These are phyloP conservation scores for Epinephelus coioides DNA, from an alignment of 2,797 vertebrate genomes.

Conservation along the genomic window DNA sequence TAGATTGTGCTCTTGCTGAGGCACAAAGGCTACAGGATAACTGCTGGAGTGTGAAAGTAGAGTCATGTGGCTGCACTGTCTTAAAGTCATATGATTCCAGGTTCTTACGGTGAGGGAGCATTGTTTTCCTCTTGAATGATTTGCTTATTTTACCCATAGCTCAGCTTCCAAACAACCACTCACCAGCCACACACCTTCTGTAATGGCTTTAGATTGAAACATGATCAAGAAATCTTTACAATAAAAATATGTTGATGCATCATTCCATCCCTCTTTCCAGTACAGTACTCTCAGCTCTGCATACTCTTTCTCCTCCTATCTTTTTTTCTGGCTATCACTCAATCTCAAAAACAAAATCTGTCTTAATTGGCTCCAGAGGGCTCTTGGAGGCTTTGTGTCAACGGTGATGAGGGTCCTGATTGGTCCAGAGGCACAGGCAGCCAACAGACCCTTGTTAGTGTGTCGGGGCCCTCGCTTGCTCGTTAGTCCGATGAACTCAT, in stretches of 20 bases:
- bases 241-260: background rate
- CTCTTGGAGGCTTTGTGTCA: slow-evolving; percentile 87
- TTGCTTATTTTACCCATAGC: background rate
- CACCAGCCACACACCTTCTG: background rate
- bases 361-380: slow-evolving; percentile 89
- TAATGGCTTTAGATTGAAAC: slow-evolving; percentile 8
- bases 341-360: slow-evolving; percentile 83
- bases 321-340: slow-evolving; percentile 71
- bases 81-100: slow-evolving; percentile 64
- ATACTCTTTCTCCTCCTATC: slow-evolving; percentile 3
- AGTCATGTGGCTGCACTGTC: slow-evolving; percentile 71
- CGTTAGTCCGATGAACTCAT: slow-evolving; percentile 95
- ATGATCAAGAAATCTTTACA: slow-evolving; percentile 2
- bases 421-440: slow-evolving; percentile 86
- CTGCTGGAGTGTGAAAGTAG: slow-evolving; percentile 66
- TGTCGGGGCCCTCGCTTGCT: slow-evolving; percentile 86
- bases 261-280: slow-evolving; percentile 12
- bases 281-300: slow-evolving; percentile 12
- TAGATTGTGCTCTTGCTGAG: slow-evolving; percentile 20
- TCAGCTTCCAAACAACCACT: background rate
- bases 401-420: slow-evolving; percentile 82
- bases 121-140: slow-evolving; percentile 55
- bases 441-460: slow-evolving; percentile 90
- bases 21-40: slow-evolving; percentile 37
- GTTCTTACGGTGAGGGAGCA: slow-evolving; percentile 39